Evolutionary conservation across 2,797 vertebrate genomes (phyloP).

Genomic region (Artibeus lituratus): DNA sequence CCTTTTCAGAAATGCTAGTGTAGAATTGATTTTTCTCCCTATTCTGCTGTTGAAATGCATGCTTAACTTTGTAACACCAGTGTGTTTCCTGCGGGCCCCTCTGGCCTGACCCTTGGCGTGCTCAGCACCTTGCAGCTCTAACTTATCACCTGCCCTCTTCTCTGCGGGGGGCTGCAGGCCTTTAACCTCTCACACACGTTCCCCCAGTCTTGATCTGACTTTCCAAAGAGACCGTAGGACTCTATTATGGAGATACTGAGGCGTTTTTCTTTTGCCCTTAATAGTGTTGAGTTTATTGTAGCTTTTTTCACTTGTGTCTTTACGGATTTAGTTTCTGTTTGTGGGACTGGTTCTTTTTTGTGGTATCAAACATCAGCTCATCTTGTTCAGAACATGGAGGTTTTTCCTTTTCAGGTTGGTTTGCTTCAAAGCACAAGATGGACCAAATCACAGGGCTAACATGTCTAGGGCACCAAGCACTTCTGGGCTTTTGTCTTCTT

Average conservation of each 20-base stretch:
- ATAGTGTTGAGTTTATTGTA: background rate
- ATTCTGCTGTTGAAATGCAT: background rate
- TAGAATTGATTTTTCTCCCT: background rate
- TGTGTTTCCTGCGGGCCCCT: background rate
- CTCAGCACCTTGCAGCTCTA: background rate
- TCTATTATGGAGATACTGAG: background rate
- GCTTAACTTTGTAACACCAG: no score
- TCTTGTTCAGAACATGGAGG: background rate
- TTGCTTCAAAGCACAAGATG: background rate
- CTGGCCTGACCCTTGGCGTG: background rate
- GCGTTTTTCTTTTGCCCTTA: background rate
- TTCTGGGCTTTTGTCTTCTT: background rate
- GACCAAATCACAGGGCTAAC: background rate
- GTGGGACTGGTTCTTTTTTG: background rate
- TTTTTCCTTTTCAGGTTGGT: background rate
- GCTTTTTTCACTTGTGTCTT: background rate
- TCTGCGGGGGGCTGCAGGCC: background rate
- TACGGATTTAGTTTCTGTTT: background rate
- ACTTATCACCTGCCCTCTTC: background rate
- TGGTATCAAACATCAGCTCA: background rate
- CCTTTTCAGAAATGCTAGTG: background rate
- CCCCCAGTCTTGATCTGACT: background rate
- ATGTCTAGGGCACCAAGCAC: background rate
- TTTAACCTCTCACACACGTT: background rate
- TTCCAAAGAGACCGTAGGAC: background rate